These are phyloP conservation scores for Actinostola sp. DNA, from an alignment of 92 coral and sea anemone genomes.

Conservation along the genomic window DNA sequence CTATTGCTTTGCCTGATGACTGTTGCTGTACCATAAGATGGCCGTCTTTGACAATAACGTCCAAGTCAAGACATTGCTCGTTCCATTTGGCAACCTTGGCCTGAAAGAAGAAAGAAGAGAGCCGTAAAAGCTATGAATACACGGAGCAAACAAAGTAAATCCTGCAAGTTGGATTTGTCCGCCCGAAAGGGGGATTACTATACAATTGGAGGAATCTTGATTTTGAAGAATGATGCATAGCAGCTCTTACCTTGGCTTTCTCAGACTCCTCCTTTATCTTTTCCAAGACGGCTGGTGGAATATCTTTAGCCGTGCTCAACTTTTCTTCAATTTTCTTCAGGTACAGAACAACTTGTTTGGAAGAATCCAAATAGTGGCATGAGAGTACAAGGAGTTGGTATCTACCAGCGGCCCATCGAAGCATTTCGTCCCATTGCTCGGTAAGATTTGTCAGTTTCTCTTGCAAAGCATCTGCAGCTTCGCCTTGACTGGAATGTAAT, in stretches of 20 bases:
- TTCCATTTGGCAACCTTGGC: constrained; percentile 86
- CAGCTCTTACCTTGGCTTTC: constrained; percentile 79
- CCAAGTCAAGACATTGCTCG: constrained; percentile 90
- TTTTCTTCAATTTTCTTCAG: constrained; percentile 93
- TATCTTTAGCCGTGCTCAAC: constrained; percentile 82
- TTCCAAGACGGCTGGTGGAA: constrained; percentile 81
- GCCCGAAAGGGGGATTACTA: no score
- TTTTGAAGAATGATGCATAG: no score
- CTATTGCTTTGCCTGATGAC: constrained; percentile 83
- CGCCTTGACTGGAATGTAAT: constrained; percentile 77
- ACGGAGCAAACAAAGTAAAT: neutral
- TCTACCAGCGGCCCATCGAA: constrained; percentile 99
- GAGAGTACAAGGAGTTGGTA: constrained; percentile 92
- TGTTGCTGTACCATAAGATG: constrained; percentile 89
- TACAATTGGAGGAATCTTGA: no score
- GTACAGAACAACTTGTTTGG: constrained; percentile 87
- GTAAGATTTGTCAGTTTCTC: constrained; percentile 84
- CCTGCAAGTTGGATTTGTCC: neutral
- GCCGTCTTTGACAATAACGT: constrained; percentile 92
- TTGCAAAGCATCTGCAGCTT: constrained; percentile 73
- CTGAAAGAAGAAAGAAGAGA: constrained; percentile 27
- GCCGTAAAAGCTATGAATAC: neutral
- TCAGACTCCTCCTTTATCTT: constrained; percentile 87
- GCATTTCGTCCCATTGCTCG: constrained; percentile 96
- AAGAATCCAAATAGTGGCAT: constrained; percentile 85